Percentiles rank a stretch among this genome's conserved stretches.
Conservation (phyloP, 2,797 vertebrate genomes). For the Epinephelus coioides region DNA sequence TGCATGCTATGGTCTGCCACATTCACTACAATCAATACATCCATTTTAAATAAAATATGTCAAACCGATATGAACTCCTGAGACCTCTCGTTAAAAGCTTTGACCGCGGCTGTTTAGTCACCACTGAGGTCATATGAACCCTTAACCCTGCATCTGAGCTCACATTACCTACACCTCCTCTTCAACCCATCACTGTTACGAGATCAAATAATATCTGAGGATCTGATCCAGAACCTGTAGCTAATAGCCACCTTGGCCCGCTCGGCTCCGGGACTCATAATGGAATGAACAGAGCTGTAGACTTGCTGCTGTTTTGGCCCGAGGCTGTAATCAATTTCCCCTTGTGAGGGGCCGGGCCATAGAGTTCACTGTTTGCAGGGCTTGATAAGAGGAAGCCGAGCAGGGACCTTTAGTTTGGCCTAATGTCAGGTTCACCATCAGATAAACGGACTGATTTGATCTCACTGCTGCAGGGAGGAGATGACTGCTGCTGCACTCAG, state of each 20-base stretch:
- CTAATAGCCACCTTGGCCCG: conserved; percentile 62
- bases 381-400: conserved; percentile 82
- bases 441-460: conserved; percentile 85
- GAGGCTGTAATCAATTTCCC: conserved; percentile 83
- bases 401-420: conserved; percentile 79
- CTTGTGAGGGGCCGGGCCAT: conserved; percentile 68
- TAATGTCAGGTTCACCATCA: conserved; percentile 85
- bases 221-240: conserved; percentile 71
- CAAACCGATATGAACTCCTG: conserved; percentile 44
- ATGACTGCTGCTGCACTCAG: conserved; percentile 72
- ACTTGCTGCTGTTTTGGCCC: conserved; percentile 72
- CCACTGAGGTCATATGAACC: conserved; percentile 62
- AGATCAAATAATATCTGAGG: conserved; percentile 66
- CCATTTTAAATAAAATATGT: conserved; percentile 49
- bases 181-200: conserved; percentile 54
- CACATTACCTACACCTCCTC: conserved; percentile 64
- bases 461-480: conserved; percentile 73
- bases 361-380: conserved; percentile 80
- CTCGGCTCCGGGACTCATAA: conserved; percentile 62
- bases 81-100: conserved; percentile 68
- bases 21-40: conserved; percentile 45
- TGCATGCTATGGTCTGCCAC: conserved; percentile 24
- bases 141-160: conserved; percentile 51
- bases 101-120: conserved; percentile 51
- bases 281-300: conserved; percentile 73